These are phyloP conservation scores for Lepas anatifera DNA, from an alignment of 2,888 invertebrate genomes.

Conservation along the genomic window DNA sequence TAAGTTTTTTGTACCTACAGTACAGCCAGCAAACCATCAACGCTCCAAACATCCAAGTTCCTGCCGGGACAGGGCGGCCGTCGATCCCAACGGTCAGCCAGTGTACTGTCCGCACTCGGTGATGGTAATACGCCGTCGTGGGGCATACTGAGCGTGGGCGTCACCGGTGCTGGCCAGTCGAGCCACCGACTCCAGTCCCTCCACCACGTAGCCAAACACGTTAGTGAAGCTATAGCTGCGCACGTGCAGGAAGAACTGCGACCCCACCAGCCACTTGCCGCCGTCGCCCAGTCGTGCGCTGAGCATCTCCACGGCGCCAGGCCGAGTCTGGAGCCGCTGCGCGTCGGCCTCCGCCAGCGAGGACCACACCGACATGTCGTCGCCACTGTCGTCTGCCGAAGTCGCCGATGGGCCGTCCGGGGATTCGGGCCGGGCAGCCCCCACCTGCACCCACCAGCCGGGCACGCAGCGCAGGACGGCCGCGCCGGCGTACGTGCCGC, in stretches of 20 bases:
- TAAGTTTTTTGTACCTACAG: too few relatives aligned
- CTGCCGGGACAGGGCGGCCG: too few relatives aligned
- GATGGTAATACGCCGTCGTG: background rate
- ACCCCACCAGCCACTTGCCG: constrained; percentile 67
- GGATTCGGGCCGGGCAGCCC: constrained; percentile 53
- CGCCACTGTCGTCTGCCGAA: background rate
- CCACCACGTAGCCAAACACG: constrained; percentile 66
- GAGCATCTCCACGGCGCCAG: constrained; percentile 69
- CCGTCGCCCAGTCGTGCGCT: constrained; percentile 67
- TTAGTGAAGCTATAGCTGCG: constrained; percentile 73
- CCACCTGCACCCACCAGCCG: constrained; percentile 31
- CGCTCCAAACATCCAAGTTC: too few relatives aligned
- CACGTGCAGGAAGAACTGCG: constrained; percentile 66
- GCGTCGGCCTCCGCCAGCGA: background rate
- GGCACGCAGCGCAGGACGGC: constrained; percentile 41
- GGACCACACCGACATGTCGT: background rate
- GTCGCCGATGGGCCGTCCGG: background rate
- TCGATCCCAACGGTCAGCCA: too few relatives aligned
- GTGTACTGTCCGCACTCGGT: background rate
- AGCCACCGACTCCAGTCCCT: constrained; percentile 60
- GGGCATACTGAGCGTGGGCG: constrained; percentile 38
- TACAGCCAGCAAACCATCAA: too few relatives aligned
- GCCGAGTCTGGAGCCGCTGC: constrained; percentile 49
- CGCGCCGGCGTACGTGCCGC: constrained; percentile 64
- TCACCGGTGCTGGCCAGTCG: constrained; percentile 55